phyloP scores from a whole-genome alignment of 2,797 vertebrate species.

The Artibeus lituratus region DNA sequence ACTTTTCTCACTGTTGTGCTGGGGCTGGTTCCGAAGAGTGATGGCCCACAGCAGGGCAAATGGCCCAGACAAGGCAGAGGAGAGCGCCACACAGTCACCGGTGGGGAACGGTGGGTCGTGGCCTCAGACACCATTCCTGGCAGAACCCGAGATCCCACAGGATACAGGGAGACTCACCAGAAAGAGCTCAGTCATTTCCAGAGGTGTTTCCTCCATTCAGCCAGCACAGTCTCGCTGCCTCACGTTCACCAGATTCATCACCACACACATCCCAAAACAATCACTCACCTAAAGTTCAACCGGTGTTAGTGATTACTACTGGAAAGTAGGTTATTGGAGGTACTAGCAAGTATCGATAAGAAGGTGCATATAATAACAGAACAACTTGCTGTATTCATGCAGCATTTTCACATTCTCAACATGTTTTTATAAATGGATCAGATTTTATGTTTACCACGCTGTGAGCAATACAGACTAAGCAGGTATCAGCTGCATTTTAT shows the following conservation, averaged over 20 bases:
- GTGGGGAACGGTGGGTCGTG: neutral
- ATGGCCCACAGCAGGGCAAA: constrained; percentile 36
- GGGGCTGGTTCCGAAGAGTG: constrained; percentile 21
- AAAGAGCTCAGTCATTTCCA: neutral
- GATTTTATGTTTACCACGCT: neutral
- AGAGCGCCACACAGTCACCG: constrained; percentile 52
- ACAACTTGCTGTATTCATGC: neutral
- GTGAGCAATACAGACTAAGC: neutral
- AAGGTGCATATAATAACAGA: neutral
- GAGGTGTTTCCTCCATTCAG: neutral
- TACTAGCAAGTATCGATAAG: neutral
- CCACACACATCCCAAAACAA: neutral
- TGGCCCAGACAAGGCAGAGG: neutral
- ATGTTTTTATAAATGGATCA: neutral
- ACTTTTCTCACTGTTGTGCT: constrained; percentile 56
- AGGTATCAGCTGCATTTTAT: neutral
- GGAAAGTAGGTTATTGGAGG: neutral
- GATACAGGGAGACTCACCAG: neutral
- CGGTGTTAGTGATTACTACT: neutral
- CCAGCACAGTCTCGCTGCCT: too few species aligned
- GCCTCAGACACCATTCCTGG: neutral
- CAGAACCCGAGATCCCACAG: neutral
- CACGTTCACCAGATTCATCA: neutral
- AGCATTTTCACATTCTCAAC: neutral
- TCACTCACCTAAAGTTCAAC: neutral